phyloP scores from a whole-genome alignment of 37 sponge, comb jelly and placozoan genomes.

The Aplysina aerophoba region DNA sequence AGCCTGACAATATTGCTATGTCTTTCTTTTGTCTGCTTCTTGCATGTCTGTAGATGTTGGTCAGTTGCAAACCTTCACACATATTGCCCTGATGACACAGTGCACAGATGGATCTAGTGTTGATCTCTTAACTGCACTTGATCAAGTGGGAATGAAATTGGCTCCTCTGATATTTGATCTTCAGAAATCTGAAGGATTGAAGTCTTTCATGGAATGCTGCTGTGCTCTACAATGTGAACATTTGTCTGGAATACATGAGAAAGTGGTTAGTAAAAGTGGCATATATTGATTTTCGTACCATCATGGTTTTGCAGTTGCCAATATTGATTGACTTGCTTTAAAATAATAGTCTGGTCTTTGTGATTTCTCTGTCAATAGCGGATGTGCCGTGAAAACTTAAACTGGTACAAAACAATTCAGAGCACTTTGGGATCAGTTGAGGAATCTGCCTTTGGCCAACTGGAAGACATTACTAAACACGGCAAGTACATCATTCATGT shows the following conservation, averaged over 20 bases:
- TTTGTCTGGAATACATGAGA: too few species aligned
- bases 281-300: too few species aligned
- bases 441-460: conserved; percentile 59
- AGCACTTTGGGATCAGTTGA: conserved; percentile 73
- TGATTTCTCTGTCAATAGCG: background rate
- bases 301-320: too few species aligned
- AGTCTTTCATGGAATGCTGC: background rate
- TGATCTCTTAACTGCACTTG: background rate
- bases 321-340: too few species aligned
- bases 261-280: too few species aligned
- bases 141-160: conserved; percentile 1
- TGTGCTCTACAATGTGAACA: too few species aligned
- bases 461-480: conserved; percentile 63
- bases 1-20: too few species aligned
- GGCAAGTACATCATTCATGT: conserved; percentile 45
- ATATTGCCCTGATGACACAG: conserved; percentile 31
- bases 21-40: too few species aligned
- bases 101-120: conserved; percentile 22
- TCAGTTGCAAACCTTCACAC: conserved; percentile 23
- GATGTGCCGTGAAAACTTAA: conserved; percentile 53
- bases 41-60: background rate
- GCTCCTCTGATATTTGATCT: conserved; percentile 30
- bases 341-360: too few species aligned
- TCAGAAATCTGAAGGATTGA: background rate
- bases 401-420: conserved; percentile 78